Base-by-base conservation (phyloP, 1,140 invertebrate species). In the Diachasmimorpha longicaudata region DNA sequence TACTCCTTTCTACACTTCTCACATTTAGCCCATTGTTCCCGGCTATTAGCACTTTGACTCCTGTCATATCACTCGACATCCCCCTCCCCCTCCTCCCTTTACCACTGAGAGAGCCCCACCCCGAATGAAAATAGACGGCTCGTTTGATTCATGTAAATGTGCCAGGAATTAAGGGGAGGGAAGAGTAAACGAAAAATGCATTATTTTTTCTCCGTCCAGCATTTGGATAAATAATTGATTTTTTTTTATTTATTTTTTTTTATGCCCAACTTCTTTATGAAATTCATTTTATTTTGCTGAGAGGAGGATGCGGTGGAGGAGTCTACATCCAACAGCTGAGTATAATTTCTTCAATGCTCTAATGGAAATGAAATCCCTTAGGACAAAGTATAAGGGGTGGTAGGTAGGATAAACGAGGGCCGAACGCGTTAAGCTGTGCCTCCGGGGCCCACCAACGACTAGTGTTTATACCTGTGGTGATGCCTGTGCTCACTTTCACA, bases 291-390 rank as follows among this genome's bases (percentile, higher is more conserved):
- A 31, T 31, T 31, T 31, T 31, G 31, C 31, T 31, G 31, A 31
- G 31, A 31, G 14, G 14, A 72, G 23, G 10, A 46, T 46, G 14
- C 13, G 31, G 16, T 13, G n/a, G 36, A 23, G 36, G 52, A 37
- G 16, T 66, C n/a, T 37, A 25, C 44, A 11, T 9, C 13, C 39
- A 25, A 48, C 44, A 52, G 44, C 19, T 19, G 44, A 37, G 44
- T 52, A 31, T 72, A 73, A 31, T 55, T 55, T 73, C 80, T 84
- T 81, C 72, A 76, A 80, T 81, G 44, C 31, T 72, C 81, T 84
- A 83, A 83, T 83, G 81, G 78, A 84, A 83, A 84, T 83, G 81
- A 84, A 82, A 83, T 84, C 80, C 79, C 77, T 79, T 77, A 80
- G 80, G 79, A 84, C 78, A 78, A 81, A 81, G 66, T 67, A 72